Base-by-base conservation (phyloP, 2,113 vertebrate species). In the Chascanopsetta lugubris region DNA sequence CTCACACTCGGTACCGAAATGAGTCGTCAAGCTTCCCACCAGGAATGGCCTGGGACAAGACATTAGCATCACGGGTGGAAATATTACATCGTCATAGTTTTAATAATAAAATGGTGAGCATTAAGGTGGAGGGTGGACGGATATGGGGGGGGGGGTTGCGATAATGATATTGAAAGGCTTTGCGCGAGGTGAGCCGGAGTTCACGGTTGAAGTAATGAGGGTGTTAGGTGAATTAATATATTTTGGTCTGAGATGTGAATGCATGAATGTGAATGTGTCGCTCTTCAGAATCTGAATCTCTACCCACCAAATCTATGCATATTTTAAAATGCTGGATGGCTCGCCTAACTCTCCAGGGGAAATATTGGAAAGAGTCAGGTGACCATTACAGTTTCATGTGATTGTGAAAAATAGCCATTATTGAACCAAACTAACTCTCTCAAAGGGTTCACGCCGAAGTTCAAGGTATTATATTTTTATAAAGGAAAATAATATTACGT, bases 161-260 rank as follows among this genome's bases (percentile, higher is more conserved):
- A 65, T 70, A 49, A 67, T 84, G 17, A 76, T 73, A 79, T 56
- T 79, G 68, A 69, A 85, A 80, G 61, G 63, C 61, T 13, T 49
- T 40, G 48, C 51, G 51, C 57, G 71, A 78, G 80, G 84, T 83
- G 82, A 86, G 63, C 50, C 38, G 22, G 74, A 77, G 87, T 80
- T 87, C 85, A 83, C 36, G 53, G 76, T 70, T 85, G 71, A 79
- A 85, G 83, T 83, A 79, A 84, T 81, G 75, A 79, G 57, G 77
- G 66, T 74, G 55, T 85, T 79, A 75, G 76, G 30, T 65, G 59
- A 83, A 78, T 81, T 85, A 56, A 77, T 77, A 75, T 72, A 79
- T 86, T 82, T 61, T 36, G 57, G 29, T 36, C 3, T n/a, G 9
- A 20, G 40, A 26, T 55, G 61, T 76, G 77, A 78, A 84, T 83